Base-by-base conservation (phyloP, 2,113 vertebrate genomes). In the Atherinomorus stipes region DNA sequence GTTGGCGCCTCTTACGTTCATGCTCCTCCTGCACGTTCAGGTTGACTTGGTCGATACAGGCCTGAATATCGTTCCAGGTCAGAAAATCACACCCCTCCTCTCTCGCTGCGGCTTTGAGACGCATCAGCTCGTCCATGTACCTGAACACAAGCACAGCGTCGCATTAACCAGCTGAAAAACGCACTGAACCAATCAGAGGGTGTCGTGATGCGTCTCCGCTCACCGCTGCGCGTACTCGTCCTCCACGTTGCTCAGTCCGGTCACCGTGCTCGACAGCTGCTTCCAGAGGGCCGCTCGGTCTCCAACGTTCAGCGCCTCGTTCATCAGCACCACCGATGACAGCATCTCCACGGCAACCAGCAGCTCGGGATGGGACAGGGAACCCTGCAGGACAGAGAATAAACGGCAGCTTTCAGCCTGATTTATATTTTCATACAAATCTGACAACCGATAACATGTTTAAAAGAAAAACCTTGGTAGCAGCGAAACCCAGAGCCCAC, bases 21-120 rank as follows among this genome's bases (percentile, higher is more conserved):
- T 99, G 97, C 54, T 99, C 98, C 88, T 99, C 97, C 1, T 91
- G 96, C 37, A 99, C 95, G n/a, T 89, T 82, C 73, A 87, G 34
- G 81, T 99, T 99, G 87, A 99, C 96, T 4, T 91, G 95, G 92
- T 97, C 97, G 58, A 99, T 83, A n/a, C 94, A 96, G 0, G 96
- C 96, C 15, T 99, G 98, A 77, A 99, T 99, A 92, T 98, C 97
- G n/a, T 98, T 99, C 98, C 98, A 99, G 0, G 97, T 97, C 58
- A 99, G 89, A 42, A 95, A 98, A 11, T 96, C 94, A 15, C 66
- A 88, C 23, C 95, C 94, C 26, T 96, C 92, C 42, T 92, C 93
- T 34, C 72, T 88, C 2, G 91, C 92, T 31, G 93, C 93, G 4
- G 93, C 90, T 87, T 97, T 98, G 19, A 98, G 87, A 59, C 94